Percentiles rank a stretch among this genome's conserved stretches.
Evolutionary conservation across 2,113 vertebrate genomes (phyloP).

Genomic region (Xiphias gladius): DNA sequence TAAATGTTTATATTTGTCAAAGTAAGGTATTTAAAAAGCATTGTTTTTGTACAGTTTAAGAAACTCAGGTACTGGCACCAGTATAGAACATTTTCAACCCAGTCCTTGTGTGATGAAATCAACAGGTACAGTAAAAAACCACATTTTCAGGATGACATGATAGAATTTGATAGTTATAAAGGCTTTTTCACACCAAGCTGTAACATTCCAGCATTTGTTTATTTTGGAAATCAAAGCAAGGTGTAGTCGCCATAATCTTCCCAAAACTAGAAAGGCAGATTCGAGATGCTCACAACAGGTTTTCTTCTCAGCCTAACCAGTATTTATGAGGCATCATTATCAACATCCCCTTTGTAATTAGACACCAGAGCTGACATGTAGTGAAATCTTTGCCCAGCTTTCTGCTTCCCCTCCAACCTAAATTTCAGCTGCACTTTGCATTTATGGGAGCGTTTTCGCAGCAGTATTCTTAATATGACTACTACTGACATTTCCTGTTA

Average conservation of each 20-base stretch:
- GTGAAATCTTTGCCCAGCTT: constrained; percentile 44
- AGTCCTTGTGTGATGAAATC: constrained; percentile 11
- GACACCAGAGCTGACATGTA: constrained; percentile 46
- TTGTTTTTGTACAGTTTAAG: neutral
- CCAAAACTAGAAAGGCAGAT: constrained; percentile 29
- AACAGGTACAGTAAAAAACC: neutral
- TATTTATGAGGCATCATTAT: constrained; percentile 42
- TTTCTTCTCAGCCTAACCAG: constrained; percentile 20
- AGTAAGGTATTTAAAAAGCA: no score
- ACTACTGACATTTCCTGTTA: constrained; percentile 46
- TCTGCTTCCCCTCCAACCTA: constrained; percentile 36
- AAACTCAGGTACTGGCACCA: constrained; percentile 5
- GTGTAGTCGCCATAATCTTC: constrained; percentile 25
- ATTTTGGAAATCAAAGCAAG: constrained; percentile 54
- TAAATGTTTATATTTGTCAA: no score
- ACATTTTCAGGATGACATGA: constrained; percentile 17
- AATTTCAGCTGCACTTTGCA: constrained; percentile 40
- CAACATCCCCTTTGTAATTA: constrained; percentile 67
- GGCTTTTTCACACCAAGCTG: constrained; percentile 38
- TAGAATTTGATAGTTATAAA: neutral
- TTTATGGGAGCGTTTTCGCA: constrained; percentile 14
- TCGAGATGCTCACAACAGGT: constrained; percentile 17
- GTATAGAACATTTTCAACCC: neutral
- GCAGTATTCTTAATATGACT: constrained; percentile 32
- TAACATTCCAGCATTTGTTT: constrained; percentile 27